Percentiles rank a stretch among this genome's conserved stretches.
These are phyloP conservation scores for Octonoba sinensis DNA, from an alignment of 2,888 invertebrate species.

Conservation along the genomic window DNA sequence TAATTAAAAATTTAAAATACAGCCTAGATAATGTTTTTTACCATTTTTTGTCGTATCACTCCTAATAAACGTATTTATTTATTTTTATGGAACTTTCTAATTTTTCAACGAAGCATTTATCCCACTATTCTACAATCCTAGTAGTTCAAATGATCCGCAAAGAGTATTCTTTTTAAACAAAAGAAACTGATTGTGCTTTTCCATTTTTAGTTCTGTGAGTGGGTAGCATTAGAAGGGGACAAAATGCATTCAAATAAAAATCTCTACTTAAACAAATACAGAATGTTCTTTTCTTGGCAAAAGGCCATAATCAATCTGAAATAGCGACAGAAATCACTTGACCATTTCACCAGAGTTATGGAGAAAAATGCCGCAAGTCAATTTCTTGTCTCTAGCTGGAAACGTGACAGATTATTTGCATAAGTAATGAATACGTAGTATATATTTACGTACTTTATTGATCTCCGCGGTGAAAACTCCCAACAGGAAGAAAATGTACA, in stretches of 20 bases:
- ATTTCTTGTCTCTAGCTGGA: too few relatives aligned
- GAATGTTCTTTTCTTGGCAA: constrained; percentile 41
- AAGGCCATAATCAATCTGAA: constrained; percentile 40
- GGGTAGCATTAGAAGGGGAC: not conserved
- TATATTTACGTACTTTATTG: too few relatives aligned
- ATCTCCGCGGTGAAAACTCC: too few relatives aligned
- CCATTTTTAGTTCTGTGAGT: not conserved
- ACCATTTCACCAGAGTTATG: constrained; percentile 9
- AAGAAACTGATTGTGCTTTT: constrained; percentile 21
- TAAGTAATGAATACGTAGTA: too few relatives aligned
- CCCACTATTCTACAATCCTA: not conserved
- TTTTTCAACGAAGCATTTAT: too few relatives aligned
- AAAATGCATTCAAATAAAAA: constrained; percentile 48
- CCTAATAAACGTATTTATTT: too few relatives aligned
- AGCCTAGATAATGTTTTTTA: too few relatives aligned
- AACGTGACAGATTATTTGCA: too few relatives aligned
- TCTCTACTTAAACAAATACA: constrained; percentile 47
- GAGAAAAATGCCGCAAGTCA: not conserved
- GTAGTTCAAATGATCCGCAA: constrained; percentile 25
- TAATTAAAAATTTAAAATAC: too few relatives aligned
- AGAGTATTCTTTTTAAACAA: constrained; percentile 34
- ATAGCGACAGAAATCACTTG: constrained; percentile 31
- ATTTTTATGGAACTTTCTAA: too few relatives aligned
- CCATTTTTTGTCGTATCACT: too few relatives aligned
- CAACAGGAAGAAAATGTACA: too few relatives aligned